A percentile compares a stretch with the other conserved stretches of the same genome.
Conservation (phyloP, 2,113 vertebrate species). For the Atherinomorus stipes region DNA sequence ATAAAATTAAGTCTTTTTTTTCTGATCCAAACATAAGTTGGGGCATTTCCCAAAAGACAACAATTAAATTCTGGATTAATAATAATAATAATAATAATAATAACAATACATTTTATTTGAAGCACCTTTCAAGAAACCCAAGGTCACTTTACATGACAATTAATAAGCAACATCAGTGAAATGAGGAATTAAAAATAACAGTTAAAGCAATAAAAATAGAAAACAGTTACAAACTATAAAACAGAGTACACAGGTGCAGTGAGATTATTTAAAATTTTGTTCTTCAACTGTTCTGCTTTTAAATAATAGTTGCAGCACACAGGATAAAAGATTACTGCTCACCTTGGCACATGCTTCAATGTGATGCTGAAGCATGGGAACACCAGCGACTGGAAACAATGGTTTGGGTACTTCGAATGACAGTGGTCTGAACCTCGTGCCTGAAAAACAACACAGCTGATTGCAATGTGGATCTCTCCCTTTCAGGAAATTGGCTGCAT, state of each 20-base stretch:
- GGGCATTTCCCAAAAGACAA: neutral
- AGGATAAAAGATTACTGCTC: conserved; percentile 11
- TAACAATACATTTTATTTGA: too few species aligned
- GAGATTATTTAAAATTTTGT: neutral
- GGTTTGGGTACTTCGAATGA: conserved; percentile 98
- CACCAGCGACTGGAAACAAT: conserved; percentile 95
- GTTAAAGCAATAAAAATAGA: too few species aligned
- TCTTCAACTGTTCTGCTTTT: neutral
- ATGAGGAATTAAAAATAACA: too few species aligned
- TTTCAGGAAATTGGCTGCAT: fast-evolving
- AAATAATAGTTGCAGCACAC: neutral
- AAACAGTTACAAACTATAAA: too few species aligned
- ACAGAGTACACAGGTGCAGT: too few species aligned
- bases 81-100: too few species aligned
- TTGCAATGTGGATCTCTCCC: neutral
- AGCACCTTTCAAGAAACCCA: too few species aligned
- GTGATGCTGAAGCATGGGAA: conserved; percentile 98
- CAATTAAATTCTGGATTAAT: too few species aligned
- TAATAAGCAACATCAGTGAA: too few species aligned
- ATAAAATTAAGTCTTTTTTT: neutral
- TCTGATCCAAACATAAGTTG: neutral
- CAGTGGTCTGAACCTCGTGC: conserved; percentile 94
- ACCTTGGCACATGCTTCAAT: conserved; percentile 96
- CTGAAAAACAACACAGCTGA: conserved; percentile 48
- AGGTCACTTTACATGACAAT: too few species aligned